phyloP scores from a whole-genome alignment of 2,797 vertebrate species.

The Hirundo rustica region DNA sequence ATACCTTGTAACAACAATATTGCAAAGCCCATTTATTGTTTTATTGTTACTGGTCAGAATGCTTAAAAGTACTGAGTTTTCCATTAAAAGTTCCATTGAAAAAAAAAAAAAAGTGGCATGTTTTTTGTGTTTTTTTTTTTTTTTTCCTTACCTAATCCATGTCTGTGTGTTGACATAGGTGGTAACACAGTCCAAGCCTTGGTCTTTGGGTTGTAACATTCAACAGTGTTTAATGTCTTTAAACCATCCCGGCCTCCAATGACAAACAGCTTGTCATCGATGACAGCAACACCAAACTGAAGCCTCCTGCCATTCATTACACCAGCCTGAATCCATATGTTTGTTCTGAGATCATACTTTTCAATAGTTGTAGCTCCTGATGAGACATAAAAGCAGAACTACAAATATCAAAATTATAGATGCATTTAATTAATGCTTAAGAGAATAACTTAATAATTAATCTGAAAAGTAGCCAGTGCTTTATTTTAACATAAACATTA shows the following conservation, averaged over 20 bases:
- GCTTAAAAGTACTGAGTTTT: background rate
- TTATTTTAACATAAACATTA: background rate
- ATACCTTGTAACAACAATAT: background rate
- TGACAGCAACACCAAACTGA: slow-evolving; percentile 82
- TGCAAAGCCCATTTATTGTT: background rate
- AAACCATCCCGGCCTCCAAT: slow-evolving; percentile 82
- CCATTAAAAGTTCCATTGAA: background rate
- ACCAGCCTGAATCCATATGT: slow-evolving; percentile 81
- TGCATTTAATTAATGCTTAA: background rate
- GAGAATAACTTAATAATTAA: background rate
- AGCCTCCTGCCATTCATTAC: slow-evolving; percentile 80
- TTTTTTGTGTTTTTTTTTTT: too few relatives aligned
- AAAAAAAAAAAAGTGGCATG: background rate
- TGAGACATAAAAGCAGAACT: slow-evolving; percentile 44
- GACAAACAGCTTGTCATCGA: slow-evolving; percentile 82
- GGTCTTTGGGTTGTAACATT: slow-evolving; percentile 82
- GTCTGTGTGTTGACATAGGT: slow-evolving; percentile 82
- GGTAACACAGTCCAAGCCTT: slow-evolving; percentile 81
- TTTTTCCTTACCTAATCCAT: slow-evolving; percentile 79
- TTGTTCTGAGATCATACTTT: slow-evolving; percentile 82
- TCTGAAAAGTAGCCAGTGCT: background rate
- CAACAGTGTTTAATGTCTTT: slow-evolving; percentile 82
- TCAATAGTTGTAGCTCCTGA: slow-evolving; percentile 82
- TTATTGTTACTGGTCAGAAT: background rate
- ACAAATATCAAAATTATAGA: background rate